Base-by-base conservation (phyloP, 30 jellyfish, hydroid and myxozoan genomes). In the Euphysa ruthae region DNA sequence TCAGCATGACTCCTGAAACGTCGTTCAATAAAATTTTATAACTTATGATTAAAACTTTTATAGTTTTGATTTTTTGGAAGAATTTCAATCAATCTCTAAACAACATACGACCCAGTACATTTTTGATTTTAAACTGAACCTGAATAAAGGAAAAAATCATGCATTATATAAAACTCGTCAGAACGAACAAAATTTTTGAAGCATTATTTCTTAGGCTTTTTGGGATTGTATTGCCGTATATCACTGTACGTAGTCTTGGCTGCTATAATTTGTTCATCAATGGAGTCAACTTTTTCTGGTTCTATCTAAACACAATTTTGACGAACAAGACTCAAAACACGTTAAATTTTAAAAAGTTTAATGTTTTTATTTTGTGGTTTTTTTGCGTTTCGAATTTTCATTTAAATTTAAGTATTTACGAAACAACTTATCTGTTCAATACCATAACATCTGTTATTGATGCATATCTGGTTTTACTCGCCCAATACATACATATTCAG, bases 401-500 rank as follows among this genome's bases (percentile, higher is more conserved):
- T 38, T 38, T 38, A n/a, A 12, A 38, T 38, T 12, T n/a, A 38
- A 38, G n/a, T 8, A 38, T 12, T 38, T 12, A n/a, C 52, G 52
- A 8, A 38, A n/a, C n/a, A 8, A n/a, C n/a, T 38, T 38, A 38
- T 38, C 52, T 12, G n/a, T 38, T 38, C 52, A 12, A 8, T 38
- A n/a, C 12, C 52, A 8, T 38, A 8, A n/a, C 52, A 38, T 38
- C 52, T 8, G 52, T n/a, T 38, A 38, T 38, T 38, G 52, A n/a
- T 12, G 52, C 52, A 38, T 38, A 38, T 38, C 52, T 38, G 12
- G 52, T 38, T 38, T 38, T n/a, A 12, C n/a, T 38, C n/a, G 52
- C 52, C 52, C 52, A 8, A 38, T 38, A 38, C 52, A 38, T 38
- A 52, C 30, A 56, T 35, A 35, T 43, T 46, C 44, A n/a, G 74